Base-by-base conservation (phyloP, 2,888 invertebrate species). In the Sarcophaga rosellei region DNA sequence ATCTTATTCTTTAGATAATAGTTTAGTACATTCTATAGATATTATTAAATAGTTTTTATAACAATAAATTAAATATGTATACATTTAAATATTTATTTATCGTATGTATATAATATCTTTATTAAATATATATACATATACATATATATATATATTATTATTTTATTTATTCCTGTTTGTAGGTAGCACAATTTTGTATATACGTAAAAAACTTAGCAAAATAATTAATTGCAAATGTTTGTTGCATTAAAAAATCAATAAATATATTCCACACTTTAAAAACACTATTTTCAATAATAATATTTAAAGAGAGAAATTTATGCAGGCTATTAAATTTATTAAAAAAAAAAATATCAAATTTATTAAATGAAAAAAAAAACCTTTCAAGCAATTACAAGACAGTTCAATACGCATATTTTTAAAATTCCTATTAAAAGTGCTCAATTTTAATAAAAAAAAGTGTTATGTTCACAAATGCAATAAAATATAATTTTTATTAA, bases 101-200 rank as follows among this genome's bases (percentile, higher is more conserved):
- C 10, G 8, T 35, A 35, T 35, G 35, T 35, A 35, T 35, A 35
- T 35, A 35, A 35, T 35, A 35, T 35, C 8, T 8, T 35, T 35
- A 35, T 35, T 35, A 35, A 35, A 35, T 35, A 35, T 35, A 35
- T 35, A 35, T 6, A 25, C 4, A 25, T 3, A 25, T 25, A 25
- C 4, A 47, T 47, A 66, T 66, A 73, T 45, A 45, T 35, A 80
- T 53, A 73, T 66, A 21, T 45, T 35, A 66, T 62, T 79, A 25
- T 70, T 44, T 47, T 25, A 72, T 70, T 63, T 57, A 57, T 72
- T 65, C 59, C 66, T 72, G 21, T 47, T 76, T 65, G 66, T 82
- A 82, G 76, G 72, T 82, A 82, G 82, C 65, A 72, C 82, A 82
- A 82, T 82, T 82, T 77, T 77, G 73, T 82, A 77, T 59, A 82